phyloP scores from a whole-genome alignment of 2,113 vertebrate genomes.

The Cettia cetti region DNA sequence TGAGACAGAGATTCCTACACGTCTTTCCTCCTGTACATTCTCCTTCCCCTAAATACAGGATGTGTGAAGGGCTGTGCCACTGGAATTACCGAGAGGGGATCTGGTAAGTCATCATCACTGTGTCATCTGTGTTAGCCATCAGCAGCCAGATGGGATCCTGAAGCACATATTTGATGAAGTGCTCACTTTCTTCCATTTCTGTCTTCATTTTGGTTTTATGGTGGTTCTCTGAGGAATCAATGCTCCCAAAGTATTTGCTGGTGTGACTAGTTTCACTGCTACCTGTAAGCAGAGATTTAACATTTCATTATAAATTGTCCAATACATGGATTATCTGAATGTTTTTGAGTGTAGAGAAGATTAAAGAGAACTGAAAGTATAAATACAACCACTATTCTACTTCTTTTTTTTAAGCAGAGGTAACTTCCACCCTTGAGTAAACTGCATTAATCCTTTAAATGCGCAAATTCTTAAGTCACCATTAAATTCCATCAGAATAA shows the following conservation, averaged over 20 bases:
- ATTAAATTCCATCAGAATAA: background rate
- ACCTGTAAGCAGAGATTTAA: constrained; percentile 62
- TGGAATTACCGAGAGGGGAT: constrained; percentile 84
- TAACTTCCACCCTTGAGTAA: background rate
- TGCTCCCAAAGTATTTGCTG: constrained; percentile 91
- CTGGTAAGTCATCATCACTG: constrained; percentile 93
- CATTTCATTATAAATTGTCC: background rate
- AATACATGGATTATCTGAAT: background rate
- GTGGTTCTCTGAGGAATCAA: constrained; percentile 87
- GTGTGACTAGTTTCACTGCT: constrained; percentile 84
- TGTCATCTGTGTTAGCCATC: constrained; percentile 83
- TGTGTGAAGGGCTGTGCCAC: background rate
- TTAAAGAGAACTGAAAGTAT: background rate
- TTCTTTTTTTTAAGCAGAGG: background rate
- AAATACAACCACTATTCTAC: background rate
- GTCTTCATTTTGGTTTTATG: constrained; percentile 60
- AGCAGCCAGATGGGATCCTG: constrained; percentile 91
- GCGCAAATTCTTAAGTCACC: background rate
- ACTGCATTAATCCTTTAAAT: background rate
- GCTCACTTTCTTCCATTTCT: constrained; percentile 55
- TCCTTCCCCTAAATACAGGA: background rate
- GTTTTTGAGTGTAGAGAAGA: background rate
- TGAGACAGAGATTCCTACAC: background rate
- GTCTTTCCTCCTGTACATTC: background rate
- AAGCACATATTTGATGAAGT: constrained; percentile 78